A percentile compares a stretch with the other conserved stretches of the same genome.
These are phyloP conservation scores for Fissipunctia ypsillon DNA, from an alignment of 2,888 invertebrate genomes.

Conservation along the genomic window DNA sequence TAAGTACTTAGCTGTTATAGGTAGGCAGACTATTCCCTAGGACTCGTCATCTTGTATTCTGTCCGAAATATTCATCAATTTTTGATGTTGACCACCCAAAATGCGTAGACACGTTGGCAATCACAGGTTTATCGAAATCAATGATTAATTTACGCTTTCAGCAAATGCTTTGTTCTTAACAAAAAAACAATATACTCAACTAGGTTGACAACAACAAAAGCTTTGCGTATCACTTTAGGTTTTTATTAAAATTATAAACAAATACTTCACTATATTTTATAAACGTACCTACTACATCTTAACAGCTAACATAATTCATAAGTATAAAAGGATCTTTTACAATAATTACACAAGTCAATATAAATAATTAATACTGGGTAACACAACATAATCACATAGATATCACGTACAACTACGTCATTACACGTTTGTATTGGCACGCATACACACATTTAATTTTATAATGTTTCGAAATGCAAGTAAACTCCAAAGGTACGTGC, in stretches of 20 bases:
- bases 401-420: slow-evolving; percentile 44
- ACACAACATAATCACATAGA: slow-evolving; percentile 61
- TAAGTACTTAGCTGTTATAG: background rate
- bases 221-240: slow-evolving; percentile 20
- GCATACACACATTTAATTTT: slow-evolving; percentile 31
- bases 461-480: slow-evolving; percentile 40
- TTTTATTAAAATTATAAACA: slow-evolving; percentile 13
- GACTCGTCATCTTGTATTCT: background rate
- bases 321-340: slow-evolving; percentile 47
- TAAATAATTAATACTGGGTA: slow-evolving; percentile 62
- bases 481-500: slow-evolving; percentile 7
- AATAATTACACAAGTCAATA: slow-evolving; percentile 29
- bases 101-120: background rate
- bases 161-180: background rate
- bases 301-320: slow-evolving; percentile 44
- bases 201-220: slow-evolving; percentile 16
- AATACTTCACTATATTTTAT: slow-evolving; percentile 4
- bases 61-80: background rate
- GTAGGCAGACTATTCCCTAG: background rate
- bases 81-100: background rate
- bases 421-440: slow-evolving; percentile 53
- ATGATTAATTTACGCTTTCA: background rate
- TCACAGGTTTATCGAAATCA: background rate
- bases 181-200: slow-evolving; percentile 12
- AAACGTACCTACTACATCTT: slow-evolving; percentile 20